phyloP scores from a whole-genome alignment of 2,888 invertebrate genomes.

The Oscheius sp. region DNA sequence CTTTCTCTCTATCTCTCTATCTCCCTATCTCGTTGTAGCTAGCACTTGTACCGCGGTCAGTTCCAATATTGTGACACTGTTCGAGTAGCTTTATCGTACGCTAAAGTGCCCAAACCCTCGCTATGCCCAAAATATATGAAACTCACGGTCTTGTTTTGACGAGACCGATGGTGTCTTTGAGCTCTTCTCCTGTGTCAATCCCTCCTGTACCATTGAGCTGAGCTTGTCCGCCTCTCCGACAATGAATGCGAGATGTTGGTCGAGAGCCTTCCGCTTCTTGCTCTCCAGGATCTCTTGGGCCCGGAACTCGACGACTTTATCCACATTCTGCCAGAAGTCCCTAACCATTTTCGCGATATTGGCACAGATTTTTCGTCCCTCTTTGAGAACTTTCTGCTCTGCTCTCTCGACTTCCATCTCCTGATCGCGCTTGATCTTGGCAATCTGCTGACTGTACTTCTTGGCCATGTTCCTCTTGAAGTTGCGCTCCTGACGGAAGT shows the following conservation, averaged over 20 bases:
- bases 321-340: constrained; percentile 94
- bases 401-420: constrained; percentile 88
- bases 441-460: constrained; percentile 38
- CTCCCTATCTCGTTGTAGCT: too few species aligned
- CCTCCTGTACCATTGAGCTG: constrained; percentile 70
- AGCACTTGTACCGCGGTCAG: too few species aligned
- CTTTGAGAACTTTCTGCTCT: constrained; percentile 88
- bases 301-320: constrained; percentile 81
- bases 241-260: constrained; percentile 95
- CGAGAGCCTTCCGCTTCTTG: constrained; percentile 91
- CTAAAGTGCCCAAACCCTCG: too few species aligned
- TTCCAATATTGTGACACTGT: too few species aligned
- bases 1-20: too few species aligned
- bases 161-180: constrained; percentile 54
- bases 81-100: too few species aligned
- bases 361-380: constrained; percentile 80
- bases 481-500: constrained; percentile 96
- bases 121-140: background rate
- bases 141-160: constrained; percentile 36
- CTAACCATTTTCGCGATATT: constrained; percentile 92
- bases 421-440: constrained; percentile 78
- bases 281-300: constrained; percentile 85
- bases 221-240: constrained; percentile 98
- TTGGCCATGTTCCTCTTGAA: constrained; percentile 84
- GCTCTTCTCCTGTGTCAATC: constrained; percentile 48